Base-by-base conservation (phyloP, 2,888 invertebrate species). In the Phania funesta region DNA sequence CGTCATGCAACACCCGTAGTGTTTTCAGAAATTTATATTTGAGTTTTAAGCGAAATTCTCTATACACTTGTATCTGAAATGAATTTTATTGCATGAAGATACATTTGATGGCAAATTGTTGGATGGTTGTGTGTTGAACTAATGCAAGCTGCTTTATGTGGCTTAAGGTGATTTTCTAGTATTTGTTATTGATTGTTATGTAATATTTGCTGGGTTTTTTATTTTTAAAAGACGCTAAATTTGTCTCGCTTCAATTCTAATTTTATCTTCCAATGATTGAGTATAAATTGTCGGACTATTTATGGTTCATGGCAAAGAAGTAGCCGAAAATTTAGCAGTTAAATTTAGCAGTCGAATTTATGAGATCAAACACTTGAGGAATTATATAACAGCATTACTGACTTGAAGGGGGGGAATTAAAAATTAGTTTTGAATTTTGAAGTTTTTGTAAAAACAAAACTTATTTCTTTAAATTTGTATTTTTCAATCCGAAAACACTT, bases 1-100 rank as follows among this genome's bases (percentile, higher is more conserved):
- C 54, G 52, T 44, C 68, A 60, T 68, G 60, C 76, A 76, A 76
- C 76, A 76, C 60, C 60, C 76, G 60, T 50, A 52, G 58, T 76
- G 60, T 60, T 50, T 76, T 68, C 22, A 62, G 58, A 58, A 67
- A 64, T 64, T 13, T 54, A 50, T 41, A 13, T 70, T 13, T 18
- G 24, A 24, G 52, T 46, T 54, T 54, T 24, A 18, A 70, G 48
- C 48, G 48, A 71, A 60, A 32, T 76, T 68, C 24, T 60, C 46
- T 60, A n/a, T 68, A 41, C 76, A 76, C 68, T 68, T 60, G 68
- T 41, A 52, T 62, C 41, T 68, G 60, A 44, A 52, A 76, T 60
- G 29, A 68, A 62, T 68, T 68, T 76, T 60, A 76, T 68, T 67
- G 16, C 44, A 29, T 41, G 48, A 58, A 50, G 71, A 78, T 64